Evolutionary conservation across 1,140 invertebrate species (phyloP).

Genomic region (Lutraria rhynchaena): DNA sequence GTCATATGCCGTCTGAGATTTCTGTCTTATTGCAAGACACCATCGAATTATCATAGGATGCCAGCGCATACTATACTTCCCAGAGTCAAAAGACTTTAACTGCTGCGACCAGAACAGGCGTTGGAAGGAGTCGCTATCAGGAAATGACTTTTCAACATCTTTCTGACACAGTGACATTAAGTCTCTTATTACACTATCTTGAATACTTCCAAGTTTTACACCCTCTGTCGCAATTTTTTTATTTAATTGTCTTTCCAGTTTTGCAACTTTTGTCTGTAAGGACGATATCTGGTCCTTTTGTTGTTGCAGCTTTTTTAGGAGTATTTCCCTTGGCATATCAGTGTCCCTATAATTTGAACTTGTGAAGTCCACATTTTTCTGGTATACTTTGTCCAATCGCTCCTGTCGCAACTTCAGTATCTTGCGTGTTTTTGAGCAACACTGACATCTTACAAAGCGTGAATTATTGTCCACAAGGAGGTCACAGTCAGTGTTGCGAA

Average conservation of each 20-base stretch:
- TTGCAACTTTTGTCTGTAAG: background rate
- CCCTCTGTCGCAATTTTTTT: slow-evolving; percentile 12
- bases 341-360: background rate
- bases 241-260: background rate
- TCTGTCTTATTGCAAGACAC: slow-evolving; percentile 54
- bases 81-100: background rate
- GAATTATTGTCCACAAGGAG: no score
- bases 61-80: slow-evolving; percentile 58
- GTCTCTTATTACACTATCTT: slow-evolving; percentile 2
- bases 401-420: background rate
- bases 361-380: background rate
- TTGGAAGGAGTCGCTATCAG: slow-evolving; percentile 30
- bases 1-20: slow-evolving; percentile 53
- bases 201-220: background rate
- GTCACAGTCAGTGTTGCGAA: background rate
- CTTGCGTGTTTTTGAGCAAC: background rate
- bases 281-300: slow-evolving; percentile 20
- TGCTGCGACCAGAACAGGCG: slow-evolving; percentile 54
- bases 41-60: slow-evolving; percentile 65
- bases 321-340: background rate
- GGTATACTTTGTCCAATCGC: no score
- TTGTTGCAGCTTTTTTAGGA: slow-evolving; percentile 12
- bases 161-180: slow-evolving; percentile 14
- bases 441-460: no score
- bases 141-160: slow-evolving; percentile 31